Percentiles rank a stretch among this genome's conserved stretches.
Conservation (phyloP, 2,797 vertebrate species). For the Tarsius wallacei region DNA sequence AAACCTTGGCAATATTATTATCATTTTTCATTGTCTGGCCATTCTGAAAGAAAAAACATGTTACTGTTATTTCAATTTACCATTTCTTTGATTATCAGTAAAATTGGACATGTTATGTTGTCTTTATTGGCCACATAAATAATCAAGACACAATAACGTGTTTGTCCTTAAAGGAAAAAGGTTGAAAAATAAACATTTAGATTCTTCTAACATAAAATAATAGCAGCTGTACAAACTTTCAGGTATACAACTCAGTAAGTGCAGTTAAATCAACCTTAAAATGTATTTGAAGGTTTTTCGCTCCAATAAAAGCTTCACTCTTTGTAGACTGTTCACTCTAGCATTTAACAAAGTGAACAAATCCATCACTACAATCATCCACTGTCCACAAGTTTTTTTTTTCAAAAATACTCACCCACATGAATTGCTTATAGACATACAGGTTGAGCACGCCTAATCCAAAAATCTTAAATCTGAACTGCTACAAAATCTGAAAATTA, state of each 20-base stretch:
- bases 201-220: constrained; percentile 35
- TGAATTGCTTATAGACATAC: constrained; percentile 12
- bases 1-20: constrained; percentile 31
- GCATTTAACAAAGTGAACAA: constrained; percentile 57
- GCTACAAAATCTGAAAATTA: background rate
- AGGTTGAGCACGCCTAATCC: background rate
- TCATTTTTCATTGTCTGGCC: constrained; percentile 39
- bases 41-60: constrained; percentile 53
- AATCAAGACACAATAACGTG: background rate
- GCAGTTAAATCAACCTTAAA: constrained; percentile 41
- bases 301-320: constrained; percentile 52
- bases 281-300: constrained; percentile 56
- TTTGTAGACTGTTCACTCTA: constrained; percentile 40
- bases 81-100: constrained; percentile 51
- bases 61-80: constrained; percentile 50
- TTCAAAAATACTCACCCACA: background rate
- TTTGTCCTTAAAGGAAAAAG: constrained; percentile 32
- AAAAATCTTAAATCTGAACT: background rate
- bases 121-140: constrained; percentile 27
- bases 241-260: background rate
- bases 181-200: constrained; percentile 44
- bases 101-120: constrained; percentile 19
- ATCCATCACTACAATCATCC: constrained; percentile 32
- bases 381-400: constrained; percentile 13
- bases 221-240: background rate